Evolutionary conservation across 2,797 vertebrate genomes (phyloP), one percentile per base, ranked within the genome.

Genomic region (Cossypha polioptera): DNA sequence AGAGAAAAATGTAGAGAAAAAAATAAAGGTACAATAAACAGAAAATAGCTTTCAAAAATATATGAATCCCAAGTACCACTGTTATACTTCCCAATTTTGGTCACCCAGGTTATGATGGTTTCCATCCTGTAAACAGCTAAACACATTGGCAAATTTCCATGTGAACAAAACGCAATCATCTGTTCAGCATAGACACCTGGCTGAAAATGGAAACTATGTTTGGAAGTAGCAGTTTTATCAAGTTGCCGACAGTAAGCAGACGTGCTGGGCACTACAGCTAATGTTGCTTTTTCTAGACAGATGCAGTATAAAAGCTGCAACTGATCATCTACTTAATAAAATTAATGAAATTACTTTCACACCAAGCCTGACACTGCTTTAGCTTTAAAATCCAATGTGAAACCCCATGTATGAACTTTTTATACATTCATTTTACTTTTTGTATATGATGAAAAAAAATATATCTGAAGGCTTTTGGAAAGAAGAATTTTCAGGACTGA

Each of bases 261-360:
- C 24, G 3, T 40, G 62, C 8, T 2, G 2, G 13, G 14, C 21
- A 36, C 16, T 77, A 14, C 10, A 79, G 20, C 10, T 51, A 47
- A 75, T 38, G 11, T 33, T 54, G 0, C 31, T 55, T 85, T 72
- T 77, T 48, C 22, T 45, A 45, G 21, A 21, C 43, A 43, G 45
- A 79, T 71, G 21, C 13, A 86, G 51, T 62, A 67, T 18, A 69
- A 79, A 75, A 81, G 36, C 26, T 84, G 13, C 53, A 78, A 63
- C 51, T 84, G 13, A 86, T 87, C 4, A 62, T 16, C 13, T 71
- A 20, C 71, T 40, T 84, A 83, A 79, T 45, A 51, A 82, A 84
- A 89, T 59, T 61, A 81, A 86, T 35, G 28, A 80, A 73, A 50
- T 77, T 58, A 81, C 29, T 92, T 84, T 92, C 86, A 86, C 9